These are phyloP conservation scores for Tor tambroides DNA, from an alignment of 2,113 vertebrate genomes.

Conservation along the genomic window DNA sequence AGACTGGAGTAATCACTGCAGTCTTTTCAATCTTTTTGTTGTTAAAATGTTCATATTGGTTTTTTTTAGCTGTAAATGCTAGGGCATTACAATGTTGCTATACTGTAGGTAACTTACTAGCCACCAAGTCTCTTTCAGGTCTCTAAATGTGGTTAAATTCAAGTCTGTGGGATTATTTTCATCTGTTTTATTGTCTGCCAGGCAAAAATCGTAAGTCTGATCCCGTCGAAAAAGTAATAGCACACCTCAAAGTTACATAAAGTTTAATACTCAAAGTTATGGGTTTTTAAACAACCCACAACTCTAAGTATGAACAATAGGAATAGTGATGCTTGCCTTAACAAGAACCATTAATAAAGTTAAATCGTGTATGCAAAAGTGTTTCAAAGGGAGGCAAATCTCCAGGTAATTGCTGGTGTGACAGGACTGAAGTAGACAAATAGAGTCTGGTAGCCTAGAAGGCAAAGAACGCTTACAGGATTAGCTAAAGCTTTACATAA, in stretches of 20 bases:
- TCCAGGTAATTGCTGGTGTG: background rate
- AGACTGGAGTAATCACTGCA: background rate
- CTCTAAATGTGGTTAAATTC: background rate
- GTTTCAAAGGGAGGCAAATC: slow-evolving; percentile 1
- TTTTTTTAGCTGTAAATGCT: slow-evolving; percentile 4
- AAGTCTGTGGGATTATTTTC: background rate
- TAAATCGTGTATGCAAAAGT: background rate
- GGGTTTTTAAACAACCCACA: background rate
- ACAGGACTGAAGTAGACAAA: slow-evolving; percentile 60
- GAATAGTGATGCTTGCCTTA: background rate
- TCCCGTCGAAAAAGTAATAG: background rate
- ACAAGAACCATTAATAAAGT: background rate
- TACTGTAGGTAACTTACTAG: background rate
- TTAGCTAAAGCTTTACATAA: slow-evolving; percentile 42
- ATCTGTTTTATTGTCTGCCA: background rate
- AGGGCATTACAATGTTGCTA: background rate
- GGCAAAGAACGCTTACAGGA: slow-evolving; percentile 56
- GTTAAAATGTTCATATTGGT: background rate
- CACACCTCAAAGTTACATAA: background rate
- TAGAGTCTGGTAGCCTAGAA: slow-evolving; percentile 56
- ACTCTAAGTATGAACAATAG: background rate
- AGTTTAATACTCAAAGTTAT: background rate
- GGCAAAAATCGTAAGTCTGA: background rate
- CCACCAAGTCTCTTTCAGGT: background rate
- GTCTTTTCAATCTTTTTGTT: too few species aligned